phyloP scores from a whole-genome alignment of 2,888 invertebrate genomes.

The Saturnia pavonia region DNA sequence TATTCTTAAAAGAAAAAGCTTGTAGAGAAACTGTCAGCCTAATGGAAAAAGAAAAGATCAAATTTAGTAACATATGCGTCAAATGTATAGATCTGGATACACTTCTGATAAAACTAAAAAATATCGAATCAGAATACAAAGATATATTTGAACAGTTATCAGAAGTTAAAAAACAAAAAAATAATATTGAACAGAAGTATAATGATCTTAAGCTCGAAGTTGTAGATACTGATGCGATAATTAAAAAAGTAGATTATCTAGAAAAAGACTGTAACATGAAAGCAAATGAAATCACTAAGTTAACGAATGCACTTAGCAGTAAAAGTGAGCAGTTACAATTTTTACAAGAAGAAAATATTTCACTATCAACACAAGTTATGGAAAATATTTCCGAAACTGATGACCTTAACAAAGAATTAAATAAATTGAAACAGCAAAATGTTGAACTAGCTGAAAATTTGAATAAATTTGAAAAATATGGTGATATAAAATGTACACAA shows the following conservation, averaged over 20 bases:
- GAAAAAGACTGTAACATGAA: conserved; percentile 54
- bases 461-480: conserved; percentile 38
- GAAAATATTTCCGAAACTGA: conserved; percentile 82
- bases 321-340: conserved; percentile 50
- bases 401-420: conserved; percentile 63
- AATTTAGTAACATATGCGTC: conserved; percentile 27
- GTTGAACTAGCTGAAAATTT: conserved; percentile 43
- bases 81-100: conserved; percentile 38
- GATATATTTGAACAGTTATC: conserved; percentile 42
- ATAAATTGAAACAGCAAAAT: conserved; percentile 46
- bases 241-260: conserved; percentile 50
- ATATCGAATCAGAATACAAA: conserved; percentile 41
- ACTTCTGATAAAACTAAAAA: conserved; percentile 29
- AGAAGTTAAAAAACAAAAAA: conserved; percentile 45
- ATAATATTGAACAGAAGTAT: conserved; percentile 54
- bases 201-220: conserved; percentile 53
- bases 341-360: conserved; percentile 78
- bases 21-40: conserved; percentile 17
- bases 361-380: conserved; percentile 80
- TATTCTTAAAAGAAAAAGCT: conserved; percentile 24
- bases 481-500: conserved; percentile 38
- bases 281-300: conserved; percentile 46
- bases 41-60: conserved; percentile 12
- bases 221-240: conserved; percentile 49
- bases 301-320: conserved; percentile 41